phyloP scores from a whole-genome alignment of 2,113 vertebrate species.

The Eonycteris spelaea region DNA sequence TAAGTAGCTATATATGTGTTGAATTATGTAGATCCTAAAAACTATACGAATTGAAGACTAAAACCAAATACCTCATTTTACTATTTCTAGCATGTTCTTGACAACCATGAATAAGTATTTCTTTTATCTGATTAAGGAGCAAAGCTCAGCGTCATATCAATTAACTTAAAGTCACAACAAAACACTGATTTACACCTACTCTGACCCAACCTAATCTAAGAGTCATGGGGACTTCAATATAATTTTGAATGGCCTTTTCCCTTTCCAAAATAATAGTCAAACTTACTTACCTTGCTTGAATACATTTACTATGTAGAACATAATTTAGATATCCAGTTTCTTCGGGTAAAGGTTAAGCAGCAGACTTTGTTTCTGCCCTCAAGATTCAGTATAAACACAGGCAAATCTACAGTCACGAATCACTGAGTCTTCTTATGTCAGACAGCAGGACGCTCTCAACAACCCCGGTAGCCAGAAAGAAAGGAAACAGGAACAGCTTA shows the following conservation, averaged over 20 bases:
- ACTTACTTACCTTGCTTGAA: neutral
- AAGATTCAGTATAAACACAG: neutral
- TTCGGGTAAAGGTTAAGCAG: neutral
- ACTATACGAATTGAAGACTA: neutral
- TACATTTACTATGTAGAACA: neutral
- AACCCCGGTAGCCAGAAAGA: neutral
- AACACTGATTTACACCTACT: neutral
- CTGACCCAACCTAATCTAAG: neutral
- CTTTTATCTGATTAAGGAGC: constrained; percentile 13
- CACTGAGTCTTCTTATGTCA: neutral
- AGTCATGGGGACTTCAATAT: neutral
- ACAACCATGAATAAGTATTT: neutral
- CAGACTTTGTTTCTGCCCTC: neutral
- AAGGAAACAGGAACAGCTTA: neutral
- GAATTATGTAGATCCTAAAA: neutral
- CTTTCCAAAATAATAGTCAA: neutral
- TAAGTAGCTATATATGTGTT: neutral
- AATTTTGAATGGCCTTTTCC: neutral
- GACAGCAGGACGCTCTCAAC: neutral
- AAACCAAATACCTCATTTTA: constrained; percentile 13
- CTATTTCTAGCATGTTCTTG: neutral
- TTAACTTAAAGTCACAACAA: constrained; percentile 7
- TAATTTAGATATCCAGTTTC: neutral
- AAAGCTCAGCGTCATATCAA: constrained; percentile 14
- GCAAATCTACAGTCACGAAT: neutral